A percentile compares a stretch with the other conserved stretches of the same genome.
These are phyloP conservation scores for Halocynthia roretzi DNA, from an alignment of 23 tunicate genomes.

Conservation along the genomic window DNA sequence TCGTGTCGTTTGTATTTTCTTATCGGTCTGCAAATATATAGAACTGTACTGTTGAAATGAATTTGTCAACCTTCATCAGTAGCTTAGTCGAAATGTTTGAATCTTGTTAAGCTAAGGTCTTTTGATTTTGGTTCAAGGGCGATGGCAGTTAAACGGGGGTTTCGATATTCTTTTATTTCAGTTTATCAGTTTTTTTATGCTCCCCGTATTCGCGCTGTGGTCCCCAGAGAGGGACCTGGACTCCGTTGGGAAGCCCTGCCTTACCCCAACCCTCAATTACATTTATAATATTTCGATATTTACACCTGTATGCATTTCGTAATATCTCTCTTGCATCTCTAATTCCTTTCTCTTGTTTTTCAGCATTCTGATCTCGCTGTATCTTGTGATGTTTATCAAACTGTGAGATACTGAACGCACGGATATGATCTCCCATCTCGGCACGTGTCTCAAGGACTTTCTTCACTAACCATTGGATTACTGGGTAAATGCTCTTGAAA, in stretches of 20 bases:
- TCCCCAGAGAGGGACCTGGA: no score
- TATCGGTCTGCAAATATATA: constrained; percentile 37
- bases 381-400: constrained; percentile 70
- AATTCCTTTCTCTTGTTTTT: constrained; percentile 11
- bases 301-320: constrained; percentile 4
- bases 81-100: no score
- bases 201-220: no score
- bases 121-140: no score
- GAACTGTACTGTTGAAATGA: constrained; percentile 19
- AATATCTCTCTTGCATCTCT: constrained; percentile 12
- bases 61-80: background rate
- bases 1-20: constrained; percentile 72
- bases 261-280: no score
- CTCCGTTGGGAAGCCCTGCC: no score
- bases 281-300: no score
- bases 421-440: constrained; percentile 78
- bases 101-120: no score
- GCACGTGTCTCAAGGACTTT: constrained; percentile 92
- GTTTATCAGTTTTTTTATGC: no score
- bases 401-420: constrained; percentile 89
- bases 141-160: no score
- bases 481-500: constrained; percentile 90
- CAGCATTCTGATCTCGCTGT: constrained; percentile 37
- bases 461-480: constrained; percentile 91
- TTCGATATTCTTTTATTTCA: no score